A percentile compares a stretch with the other conserved stretches of the same genome.
Conservation (phyloP, 2,888 invertebrate genomes). For the Rhagophthalmus giganteus region DNA sequence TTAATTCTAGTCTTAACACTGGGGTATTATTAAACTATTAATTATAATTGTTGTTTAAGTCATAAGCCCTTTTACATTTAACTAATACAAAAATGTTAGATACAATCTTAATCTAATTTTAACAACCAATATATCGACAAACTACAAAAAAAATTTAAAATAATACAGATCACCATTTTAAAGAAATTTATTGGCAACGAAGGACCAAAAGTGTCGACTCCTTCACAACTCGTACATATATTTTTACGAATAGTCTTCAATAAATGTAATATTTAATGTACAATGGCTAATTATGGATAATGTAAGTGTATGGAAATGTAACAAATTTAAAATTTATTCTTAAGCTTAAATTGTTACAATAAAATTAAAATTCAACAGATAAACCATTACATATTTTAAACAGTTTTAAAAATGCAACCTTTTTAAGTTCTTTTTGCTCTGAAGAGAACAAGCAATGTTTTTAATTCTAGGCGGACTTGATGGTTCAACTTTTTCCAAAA, state of each 20-base stretch:
- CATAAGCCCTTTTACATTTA: too few species aligned
- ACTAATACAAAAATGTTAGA: too few species aligned
- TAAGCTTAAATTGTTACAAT: background rate
- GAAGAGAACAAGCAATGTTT: conserved; percentile 44
- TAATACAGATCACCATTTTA: background rate
- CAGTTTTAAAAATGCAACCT: conserved; percentile 36
- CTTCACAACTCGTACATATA: background rate
- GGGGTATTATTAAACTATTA: background rate
- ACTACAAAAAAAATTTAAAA: background rate
- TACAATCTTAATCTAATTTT: too few species aligned
- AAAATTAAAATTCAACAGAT: background rate
- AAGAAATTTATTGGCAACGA: background rate
- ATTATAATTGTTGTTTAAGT: background rate
- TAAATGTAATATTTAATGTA: background rate
- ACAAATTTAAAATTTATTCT: background rate
- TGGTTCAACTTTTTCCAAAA: conserved; percentile 35
- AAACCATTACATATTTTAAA: background rate
- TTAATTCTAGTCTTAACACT: background rate
- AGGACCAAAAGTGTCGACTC: background rate
- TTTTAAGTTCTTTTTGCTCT: conserved; percentile 49
- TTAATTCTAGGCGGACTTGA: conserved; percentile 47
- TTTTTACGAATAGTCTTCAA: background rate
- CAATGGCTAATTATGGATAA: background rate
- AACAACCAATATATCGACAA: too few species aligned
- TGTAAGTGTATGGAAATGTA: background rate